Evolutionary conservation across 2,113 vertebrate species (phyloP).

Genomic region (Calyptomena viridis): DNA sequence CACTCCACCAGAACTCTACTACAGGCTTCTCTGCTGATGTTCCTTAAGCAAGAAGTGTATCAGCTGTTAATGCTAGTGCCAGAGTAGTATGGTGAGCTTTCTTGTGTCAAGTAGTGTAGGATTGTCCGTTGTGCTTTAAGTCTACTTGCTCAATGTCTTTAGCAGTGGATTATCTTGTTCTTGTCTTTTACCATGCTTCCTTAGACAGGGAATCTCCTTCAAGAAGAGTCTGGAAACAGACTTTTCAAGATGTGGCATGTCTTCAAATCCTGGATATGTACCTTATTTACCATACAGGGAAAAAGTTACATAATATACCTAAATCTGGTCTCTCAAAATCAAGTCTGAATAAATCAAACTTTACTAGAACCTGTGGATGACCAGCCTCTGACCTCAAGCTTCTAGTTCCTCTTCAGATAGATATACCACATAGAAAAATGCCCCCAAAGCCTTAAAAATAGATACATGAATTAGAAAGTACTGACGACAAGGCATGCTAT

Average conservation of each 20-base stretch:
- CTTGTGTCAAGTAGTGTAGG: neutral
- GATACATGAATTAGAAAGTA: neutral
- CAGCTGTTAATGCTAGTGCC: neutral
- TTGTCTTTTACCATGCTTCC: neutral
- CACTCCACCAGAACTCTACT: neutral
- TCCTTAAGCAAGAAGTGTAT: neutral
- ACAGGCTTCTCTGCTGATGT: neutral
- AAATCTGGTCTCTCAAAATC: neutral
- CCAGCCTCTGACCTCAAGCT: neutral
- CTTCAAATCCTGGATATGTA: neutral
- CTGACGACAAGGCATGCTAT: neutral
- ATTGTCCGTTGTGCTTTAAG: neutral
- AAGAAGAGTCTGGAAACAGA: neutral
- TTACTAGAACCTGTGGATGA: neutral
- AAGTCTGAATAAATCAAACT: neutral
- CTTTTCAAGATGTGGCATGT: neutral
- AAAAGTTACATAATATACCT: neutral
- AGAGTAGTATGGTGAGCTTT: neutral
- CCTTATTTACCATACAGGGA: neutral
- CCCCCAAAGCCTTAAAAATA: neutral
- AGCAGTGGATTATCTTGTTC: neutral
- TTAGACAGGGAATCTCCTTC: neutral
- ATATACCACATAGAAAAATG: neutral
- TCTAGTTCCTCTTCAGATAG: neutral
- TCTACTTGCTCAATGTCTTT: neutral